Percentiles rank a stretch among this genome's conserved stretches.
These are phyloP conservation scores for Perca schrenkii DNA, from an alignment of 2,113 vertebrate species.

Conservation along the genomic window DNA sequence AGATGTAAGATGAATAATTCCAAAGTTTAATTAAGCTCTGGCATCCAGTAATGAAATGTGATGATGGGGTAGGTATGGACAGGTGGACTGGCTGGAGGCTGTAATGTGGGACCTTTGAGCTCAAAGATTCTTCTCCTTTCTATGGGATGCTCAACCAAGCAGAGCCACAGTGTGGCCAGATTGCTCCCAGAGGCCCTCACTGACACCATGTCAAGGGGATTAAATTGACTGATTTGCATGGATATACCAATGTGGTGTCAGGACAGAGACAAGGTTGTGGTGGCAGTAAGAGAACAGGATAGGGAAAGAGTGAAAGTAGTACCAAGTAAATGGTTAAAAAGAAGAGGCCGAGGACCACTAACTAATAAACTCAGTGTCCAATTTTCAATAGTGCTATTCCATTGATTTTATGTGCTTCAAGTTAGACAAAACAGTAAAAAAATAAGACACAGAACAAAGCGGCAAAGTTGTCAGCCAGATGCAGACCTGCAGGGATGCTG, in stretches of 20 bases:
- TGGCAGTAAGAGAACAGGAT: not conserved
- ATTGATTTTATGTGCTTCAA: conserved; percentile 31
- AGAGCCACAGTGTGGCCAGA: conserved; percentile 57
- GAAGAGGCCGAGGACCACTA: conserved; percentile 1
- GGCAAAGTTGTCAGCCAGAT: conserved; percentile 26
- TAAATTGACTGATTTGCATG: conserved; percentile 74
- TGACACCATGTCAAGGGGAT: conserved; percentile 70
- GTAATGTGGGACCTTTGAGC: conserved; percentile 14
- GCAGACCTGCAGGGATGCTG: conserved; percentile 43
- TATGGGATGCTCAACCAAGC: conserved; percentile 51
- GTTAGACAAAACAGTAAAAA: conserved; percentile 18
- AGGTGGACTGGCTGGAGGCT: conserved; percentile 26
- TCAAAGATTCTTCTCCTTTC: conserved; percentile 24
- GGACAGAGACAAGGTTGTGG: conserved; percentile 12
- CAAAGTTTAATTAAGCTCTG: not conserved
- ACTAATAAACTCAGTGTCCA: conserved; percentile 23
- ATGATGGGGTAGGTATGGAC: conserved; percentile 12
- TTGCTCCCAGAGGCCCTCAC: conserved; percentile 55
- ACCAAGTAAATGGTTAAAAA: conserved; percentile 1
- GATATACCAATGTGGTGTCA: conserved; percentile 20
- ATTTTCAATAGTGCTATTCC: conserved; percentile 5
- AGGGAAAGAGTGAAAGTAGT: not conserved
- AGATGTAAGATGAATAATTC: not conserved
- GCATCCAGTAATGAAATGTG: not conserved
- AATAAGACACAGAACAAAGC: conserved; percentile 2